These are phyloP conservation scores for Melangyna quadrimaculata DNA, from an alignment of 2,888 invertebrate genomes.

Conservation along the genomic window DNA sequence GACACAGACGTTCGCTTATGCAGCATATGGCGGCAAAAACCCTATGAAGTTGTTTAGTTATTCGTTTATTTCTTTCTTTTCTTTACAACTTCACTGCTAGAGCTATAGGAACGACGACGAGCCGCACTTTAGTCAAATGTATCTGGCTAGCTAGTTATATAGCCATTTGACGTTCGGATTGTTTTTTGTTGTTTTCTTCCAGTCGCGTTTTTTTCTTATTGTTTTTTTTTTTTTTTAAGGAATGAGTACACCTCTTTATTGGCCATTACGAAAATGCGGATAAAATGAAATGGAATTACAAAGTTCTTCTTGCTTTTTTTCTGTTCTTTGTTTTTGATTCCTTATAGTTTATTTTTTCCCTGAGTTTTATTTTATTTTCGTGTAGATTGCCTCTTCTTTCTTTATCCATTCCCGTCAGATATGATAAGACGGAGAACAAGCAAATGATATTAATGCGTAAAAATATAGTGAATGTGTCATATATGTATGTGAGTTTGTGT, in stretches of 20 bases:
- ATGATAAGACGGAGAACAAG: conserved; percentile 13
- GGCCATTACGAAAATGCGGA: conserved; percentile 71
- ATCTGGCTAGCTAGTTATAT: not conserved
- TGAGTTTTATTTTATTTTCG: too few species aligned
- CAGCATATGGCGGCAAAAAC: conserved; percentile 65
- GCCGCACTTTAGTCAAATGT: conserved; percentile 26
- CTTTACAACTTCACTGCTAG: not conserved
- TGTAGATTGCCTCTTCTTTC: conserved; percentile 15
- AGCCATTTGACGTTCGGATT: conserved; percentile 50
- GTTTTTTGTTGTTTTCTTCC: conserved; percentile 33
- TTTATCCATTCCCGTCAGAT: conserved; percentile 30
- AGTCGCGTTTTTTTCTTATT: conserved; percentile 20
- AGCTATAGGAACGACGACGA: not conserved
- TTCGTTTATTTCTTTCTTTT: conserved; percentile 20
- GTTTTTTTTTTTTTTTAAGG: conserved; percentile 18
- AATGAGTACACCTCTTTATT: conserved; percentile 70
- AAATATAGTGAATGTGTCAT: not conserved
- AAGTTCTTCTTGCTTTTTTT: conserved; percentile 44
- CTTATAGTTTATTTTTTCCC: not conserved
- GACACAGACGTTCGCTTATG: conserved; percentile 35
- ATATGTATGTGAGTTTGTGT: not conserved
- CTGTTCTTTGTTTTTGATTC: not conserved
- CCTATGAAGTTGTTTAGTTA: conserved; percentile 62
- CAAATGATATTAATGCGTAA: conserved; percentile 2
- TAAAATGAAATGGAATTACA: conserved; percentile 67